These are phyloP conservation scores for Austrofundulus limnaeus DNA, from an alignment of 2,113 vertebrate genomes.

Conservation along the genomic window DNA sequence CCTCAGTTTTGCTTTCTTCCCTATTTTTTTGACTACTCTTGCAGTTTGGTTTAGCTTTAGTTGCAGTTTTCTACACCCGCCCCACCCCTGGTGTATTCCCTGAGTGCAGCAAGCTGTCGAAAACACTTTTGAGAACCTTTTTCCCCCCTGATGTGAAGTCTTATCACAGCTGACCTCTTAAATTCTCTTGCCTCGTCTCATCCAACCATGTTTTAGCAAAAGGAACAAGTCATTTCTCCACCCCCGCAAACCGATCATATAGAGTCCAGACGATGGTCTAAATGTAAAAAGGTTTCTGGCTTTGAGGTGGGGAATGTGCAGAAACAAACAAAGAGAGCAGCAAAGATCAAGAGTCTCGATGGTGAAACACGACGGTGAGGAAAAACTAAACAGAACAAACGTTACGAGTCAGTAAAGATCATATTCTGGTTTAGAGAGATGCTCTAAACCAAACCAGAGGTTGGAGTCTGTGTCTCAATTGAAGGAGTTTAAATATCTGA, in stretches of 20 bases:
- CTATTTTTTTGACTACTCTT: background rate
- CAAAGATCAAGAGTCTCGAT: conserved; percentile 28
- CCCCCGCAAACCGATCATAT: conserved; percentile 23
- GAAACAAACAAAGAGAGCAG: too few species aligned
- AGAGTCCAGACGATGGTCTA: conserved; percentile 29
- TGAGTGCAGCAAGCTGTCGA: conserved; percentile 23
- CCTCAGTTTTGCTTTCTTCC: background rate
- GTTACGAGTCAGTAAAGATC: background rate
- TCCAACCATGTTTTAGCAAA: background rate
- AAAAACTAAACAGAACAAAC: conserved; percentile 14
- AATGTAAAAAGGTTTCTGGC: too few species aligned
- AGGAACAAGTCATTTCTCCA: conserved; percentile 34
- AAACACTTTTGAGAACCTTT: conserved; percentile 58
- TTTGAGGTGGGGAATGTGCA: too few species aligned
- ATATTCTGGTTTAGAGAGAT: conserved; percentile 62
- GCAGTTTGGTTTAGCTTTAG: conserved; percentile 16
- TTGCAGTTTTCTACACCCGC: conserved; percentile 58
- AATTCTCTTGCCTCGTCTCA: too few species aligned
- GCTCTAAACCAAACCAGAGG: too few species aligned
- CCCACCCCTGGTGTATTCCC: conserved; percentile 33
- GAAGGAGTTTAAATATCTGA: too few species aligned
- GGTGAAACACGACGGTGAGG: background rate
- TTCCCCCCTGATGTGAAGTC: conserved; percentile 66
- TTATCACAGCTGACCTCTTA: background rate
- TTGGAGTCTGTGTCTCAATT: too few species aligned